Conservation (phyloP, 1,140 invertebrate species). For the Tyrophagus putrescentiae region DNA sequence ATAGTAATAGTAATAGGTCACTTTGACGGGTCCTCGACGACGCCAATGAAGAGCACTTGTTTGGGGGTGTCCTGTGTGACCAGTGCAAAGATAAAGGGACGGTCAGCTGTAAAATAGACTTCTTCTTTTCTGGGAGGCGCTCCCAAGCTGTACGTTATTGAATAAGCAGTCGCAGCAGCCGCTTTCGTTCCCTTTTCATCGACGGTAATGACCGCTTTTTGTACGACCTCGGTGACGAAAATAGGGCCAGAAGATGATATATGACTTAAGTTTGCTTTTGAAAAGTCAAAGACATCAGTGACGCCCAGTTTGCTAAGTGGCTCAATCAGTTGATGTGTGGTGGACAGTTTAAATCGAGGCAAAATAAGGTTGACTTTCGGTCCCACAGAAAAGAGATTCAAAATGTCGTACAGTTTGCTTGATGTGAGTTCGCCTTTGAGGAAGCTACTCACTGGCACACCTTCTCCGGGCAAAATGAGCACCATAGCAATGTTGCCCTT, state of each 20-base stretch:
- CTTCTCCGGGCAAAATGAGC: constrained; percentile 30
- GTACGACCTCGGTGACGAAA: constrained; percentile 32
- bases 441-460: no score
- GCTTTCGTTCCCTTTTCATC: constrained; percentile 56
- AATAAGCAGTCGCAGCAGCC: constrained; percentile 45
- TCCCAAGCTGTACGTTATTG: constrained; percentile 27
- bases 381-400: background rate
- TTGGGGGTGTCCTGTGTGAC: constrained; percentile 21
- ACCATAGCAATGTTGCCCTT: constrained; percentile 31
- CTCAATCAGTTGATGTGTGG: constrained; percentile 22
- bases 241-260: constrained; percentile 23
- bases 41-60: no score
- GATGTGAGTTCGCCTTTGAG: constrained; percentile 19
- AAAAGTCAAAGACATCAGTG: constrained; percentile 25
- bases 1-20: no score
- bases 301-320: constrained; percentile 27
- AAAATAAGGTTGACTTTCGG: constrained; percentile 25
- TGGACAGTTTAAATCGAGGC: constrained; percentile 29
- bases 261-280: constrained; percentile 27
- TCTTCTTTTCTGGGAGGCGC: constrained; percentile 31
- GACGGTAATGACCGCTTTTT: constrained; percentile 44
- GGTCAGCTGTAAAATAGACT: constrained; percentile 41
- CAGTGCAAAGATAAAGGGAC: constrained; percentile 26
- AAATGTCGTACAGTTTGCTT: constrained; percentile 2
- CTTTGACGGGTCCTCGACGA: no score